Base-by-base conservation (phyloP, 2,888 invertebrate genomes). In the Coremacera marginata region DNA sequence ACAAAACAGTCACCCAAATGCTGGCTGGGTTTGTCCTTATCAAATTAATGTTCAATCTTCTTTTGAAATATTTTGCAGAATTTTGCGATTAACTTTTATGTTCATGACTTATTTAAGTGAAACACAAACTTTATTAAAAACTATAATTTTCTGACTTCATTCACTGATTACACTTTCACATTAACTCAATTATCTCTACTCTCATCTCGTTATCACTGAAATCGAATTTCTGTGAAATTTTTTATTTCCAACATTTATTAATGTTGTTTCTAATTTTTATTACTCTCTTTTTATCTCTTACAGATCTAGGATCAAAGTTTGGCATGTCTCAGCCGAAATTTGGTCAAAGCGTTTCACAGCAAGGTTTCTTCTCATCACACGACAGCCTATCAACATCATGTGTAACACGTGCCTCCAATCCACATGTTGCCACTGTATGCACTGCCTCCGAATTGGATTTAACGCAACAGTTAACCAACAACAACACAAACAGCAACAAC, bases 251-350 rank as follows among this genome's bases (percentile, higher is more conserved):
- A 19, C 57, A 19, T 62, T 3, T 8, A 27, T 27, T 27, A 14
- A 62, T 22, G 22, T n/a, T 55, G n/a, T 34, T n/a, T 67, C 8
- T 27, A 19, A 37, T 55, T 55, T 57, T 11, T 55, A 55, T 37
- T 22, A 27, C 52, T 71, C 5, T 77, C 80, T 31, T 4, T 81
- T 73, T 78, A 79, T 51, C 80, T 80, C 55, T 87, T 88, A 3
- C 90, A 94, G 94, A 94, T 90, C 91, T 96, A 90, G 94, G 94
- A 89, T 94, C 94, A 90, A 94, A 95, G 90, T 92, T 95, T 91
- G 94, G 94, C 85, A 92, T 93, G 91, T 91, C 91, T 88, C 91
- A 91, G 90, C 91, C 88, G 85, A 89, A 89, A 85, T 89, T 90
- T 83, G 89, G 89, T 79, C 89, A 90, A 83, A 89, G 89, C 84